Evolutionary conservation across 2,888 invertebrate species (phyloP).

Genomic region (Tricholauxania praeusta): DNA sequence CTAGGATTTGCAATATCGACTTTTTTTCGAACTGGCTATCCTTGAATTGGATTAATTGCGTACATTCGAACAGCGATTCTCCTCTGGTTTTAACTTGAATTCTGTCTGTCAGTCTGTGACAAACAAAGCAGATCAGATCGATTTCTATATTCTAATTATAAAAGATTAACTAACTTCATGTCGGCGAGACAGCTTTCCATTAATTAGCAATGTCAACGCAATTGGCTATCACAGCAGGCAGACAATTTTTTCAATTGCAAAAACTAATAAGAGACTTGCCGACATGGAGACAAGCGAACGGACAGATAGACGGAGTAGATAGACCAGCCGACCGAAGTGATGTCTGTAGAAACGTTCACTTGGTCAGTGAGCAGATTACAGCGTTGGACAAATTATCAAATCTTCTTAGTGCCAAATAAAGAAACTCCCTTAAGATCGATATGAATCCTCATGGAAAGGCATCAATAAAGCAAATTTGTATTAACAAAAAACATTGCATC

Average conservation of each 20-base stretch:
- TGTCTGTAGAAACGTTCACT: too few relatives aligned
- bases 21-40: too few relatives aligned
- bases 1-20: too few relatives aligned
- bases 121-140: not conserved
- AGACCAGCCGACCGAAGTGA: too few relatives aligned
- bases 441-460: too few relatives aligned
- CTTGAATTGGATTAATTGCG: too few relatives aligned
- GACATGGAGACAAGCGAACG: slow-evolving; percentile 34
- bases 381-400: not conserved
- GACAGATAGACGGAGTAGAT: slow-evolving; percentile 37
- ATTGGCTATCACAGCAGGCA: slow-evolving; percentile 51
- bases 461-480: too few relatives aligned
- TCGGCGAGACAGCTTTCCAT: slow-evolving; percentile 40
- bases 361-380: not conserved
- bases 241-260: slow-evolving; percentile 31
- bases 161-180: slow-evolving; percentile 24
- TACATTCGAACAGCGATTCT: not conserved
- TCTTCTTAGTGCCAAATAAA: not conserved
- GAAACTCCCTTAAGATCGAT: not conserved
- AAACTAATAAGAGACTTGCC: slow-evolving; percentile 35
- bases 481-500: too few relatives aligned
- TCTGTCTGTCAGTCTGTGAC: slow-evolving; percentile 4
- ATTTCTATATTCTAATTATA: slow-evolving; percentile 16
- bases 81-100: not conserved
- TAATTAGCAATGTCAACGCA: slow-evolving; percentile 56